phyloP scores from a whole-genome alignment of 2,113 vertebrate genomes.

The Eleginops maclovinus region DNA sequence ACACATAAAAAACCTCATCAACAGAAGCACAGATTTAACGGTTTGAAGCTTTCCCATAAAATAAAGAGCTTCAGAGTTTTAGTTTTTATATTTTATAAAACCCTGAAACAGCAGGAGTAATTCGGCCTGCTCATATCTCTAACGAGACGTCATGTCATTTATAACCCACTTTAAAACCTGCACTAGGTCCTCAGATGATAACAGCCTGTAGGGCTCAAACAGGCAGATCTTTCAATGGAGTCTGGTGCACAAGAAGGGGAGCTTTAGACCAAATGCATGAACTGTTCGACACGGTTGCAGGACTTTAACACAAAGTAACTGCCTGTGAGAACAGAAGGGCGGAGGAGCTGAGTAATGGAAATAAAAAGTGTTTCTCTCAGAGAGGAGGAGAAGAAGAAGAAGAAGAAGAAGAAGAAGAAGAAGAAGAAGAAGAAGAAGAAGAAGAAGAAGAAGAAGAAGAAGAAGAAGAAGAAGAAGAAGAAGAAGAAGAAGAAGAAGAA shows the following conservation, averaged over 20 bases:
- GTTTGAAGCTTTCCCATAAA: background rate
- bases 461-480: conserved; percentile 26
- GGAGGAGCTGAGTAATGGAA: too few species aligned
- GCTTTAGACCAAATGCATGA: too few species aligned
- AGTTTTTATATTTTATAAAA: background rate
- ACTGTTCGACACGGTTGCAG: too few species aligned
- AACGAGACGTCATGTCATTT: too few species aligned
- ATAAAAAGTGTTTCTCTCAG: too few species aligned
- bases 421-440: conserved; percentile 11
- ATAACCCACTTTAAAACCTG: too few species aligned
- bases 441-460: conserved; percentile 13
- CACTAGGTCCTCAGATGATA: too few species aligned
- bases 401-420: conserved; percentile 26
- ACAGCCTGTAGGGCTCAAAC: background rate
- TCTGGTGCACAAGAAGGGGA: too few species aligned
- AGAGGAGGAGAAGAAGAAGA: background rate
- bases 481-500: conserved; percentile 11
- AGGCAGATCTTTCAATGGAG: background rate
- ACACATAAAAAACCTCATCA: background rate
- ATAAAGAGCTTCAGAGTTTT: background rate
- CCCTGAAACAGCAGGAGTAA: too few species aligned
- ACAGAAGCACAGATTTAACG: background rate
- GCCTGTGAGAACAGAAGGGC: too few species aligned
- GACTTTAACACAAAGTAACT: too few species aligned
- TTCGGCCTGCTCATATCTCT: too few species aligned